phyloP scores from a whole-genome alignment of 2,113 vertebrate genomes.

The Dromiciops gliroides region DNA sequence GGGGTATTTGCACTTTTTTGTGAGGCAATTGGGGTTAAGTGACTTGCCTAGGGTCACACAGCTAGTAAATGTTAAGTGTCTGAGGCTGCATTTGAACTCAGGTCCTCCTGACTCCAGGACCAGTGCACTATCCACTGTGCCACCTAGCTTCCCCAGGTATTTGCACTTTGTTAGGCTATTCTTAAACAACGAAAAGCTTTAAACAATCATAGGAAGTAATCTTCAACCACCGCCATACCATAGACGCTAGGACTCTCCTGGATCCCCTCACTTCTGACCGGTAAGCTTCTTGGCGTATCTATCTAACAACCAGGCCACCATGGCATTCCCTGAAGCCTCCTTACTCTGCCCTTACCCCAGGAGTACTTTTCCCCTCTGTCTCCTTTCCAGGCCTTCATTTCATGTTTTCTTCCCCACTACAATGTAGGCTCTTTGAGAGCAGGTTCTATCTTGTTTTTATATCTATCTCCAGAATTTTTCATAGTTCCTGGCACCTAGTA shows the following conservation, averaged over 20 bases:
- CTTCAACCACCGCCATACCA: not conserved
- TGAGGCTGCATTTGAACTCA: no score
- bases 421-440: not conserved
- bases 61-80: no score
- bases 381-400: not conserved
- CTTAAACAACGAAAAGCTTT: not conserved
- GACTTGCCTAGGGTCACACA: no score
- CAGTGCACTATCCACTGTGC: no score
- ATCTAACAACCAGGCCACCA: not conserved
- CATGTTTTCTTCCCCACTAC: not conserved
- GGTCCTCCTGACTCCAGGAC: no score
- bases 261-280: not conserved
- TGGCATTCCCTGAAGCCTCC: not conserved
- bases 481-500: not conserved
- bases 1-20: not conserved
- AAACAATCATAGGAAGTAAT: not conserved
- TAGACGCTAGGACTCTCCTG: not conserved
- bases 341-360: not conserved
- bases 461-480: not conserved
- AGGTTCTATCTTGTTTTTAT: not conserved
- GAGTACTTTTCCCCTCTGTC: not conserved
- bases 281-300: not conserved
- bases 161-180: not conserved
- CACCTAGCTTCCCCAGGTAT: no score
- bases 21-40: no score